A percentile compares a stretch with the other conserved stretches of the same genome.
phyloP scores from a whole-genome alignment of 2,797 vertebrate species.

The Notoglanidium macrostoma region DNA sequence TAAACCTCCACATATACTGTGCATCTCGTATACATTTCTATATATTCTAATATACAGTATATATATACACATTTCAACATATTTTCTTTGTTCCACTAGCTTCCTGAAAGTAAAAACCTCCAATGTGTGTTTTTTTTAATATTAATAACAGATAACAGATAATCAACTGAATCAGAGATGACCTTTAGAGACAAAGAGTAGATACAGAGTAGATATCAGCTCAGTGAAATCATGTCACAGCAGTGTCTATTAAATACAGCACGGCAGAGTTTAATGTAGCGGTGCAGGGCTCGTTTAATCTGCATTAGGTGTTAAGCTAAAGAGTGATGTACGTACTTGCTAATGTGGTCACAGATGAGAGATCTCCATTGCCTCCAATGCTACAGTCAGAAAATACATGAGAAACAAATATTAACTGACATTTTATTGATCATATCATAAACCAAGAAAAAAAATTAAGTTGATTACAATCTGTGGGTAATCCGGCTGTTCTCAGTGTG shows the following conservation, averaged over 20 bases:
- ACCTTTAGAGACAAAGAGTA: too few relatives aligned
- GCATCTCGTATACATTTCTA: too few relatives aligned
- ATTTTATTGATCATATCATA: not conserved
- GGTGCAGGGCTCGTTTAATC: not conserved
- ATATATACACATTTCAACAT: too few relatives aligned
- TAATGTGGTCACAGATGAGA: slow-evolving; percentile 84
- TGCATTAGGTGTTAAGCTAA: not conserved
- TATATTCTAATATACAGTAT: too few relatives aligned
- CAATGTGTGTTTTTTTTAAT: too few relatives aligned
- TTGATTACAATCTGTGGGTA: not conserved
- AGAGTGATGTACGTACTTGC: slow-evolving; percentile 81
- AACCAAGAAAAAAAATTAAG: not conserved
- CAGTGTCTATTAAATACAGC: too few relatives aligned
- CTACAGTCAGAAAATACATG: slow-evolving; percentile 68
- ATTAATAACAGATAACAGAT: too few relatives aligned
- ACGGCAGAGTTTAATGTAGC: not conserved
- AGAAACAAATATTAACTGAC: not conserved
- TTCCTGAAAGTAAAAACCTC: too few relatives aligned
- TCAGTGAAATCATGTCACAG: too few relatives aligned
- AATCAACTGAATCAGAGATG: not conserved
- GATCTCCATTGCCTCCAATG: slow-evolving; percentile 82
- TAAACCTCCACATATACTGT: too few relatives aligned
- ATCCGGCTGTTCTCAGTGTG: not conserved
- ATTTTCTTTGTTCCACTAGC: too few relatives aligned
- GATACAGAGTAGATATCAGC: not conserved